Percentiles rank a stretch among this genome's conserved stretches.
phyloP scores from a whole-genome alignment of 2,888 invertebrate genomes.

The Lithophane semibrunnea region DNA sequence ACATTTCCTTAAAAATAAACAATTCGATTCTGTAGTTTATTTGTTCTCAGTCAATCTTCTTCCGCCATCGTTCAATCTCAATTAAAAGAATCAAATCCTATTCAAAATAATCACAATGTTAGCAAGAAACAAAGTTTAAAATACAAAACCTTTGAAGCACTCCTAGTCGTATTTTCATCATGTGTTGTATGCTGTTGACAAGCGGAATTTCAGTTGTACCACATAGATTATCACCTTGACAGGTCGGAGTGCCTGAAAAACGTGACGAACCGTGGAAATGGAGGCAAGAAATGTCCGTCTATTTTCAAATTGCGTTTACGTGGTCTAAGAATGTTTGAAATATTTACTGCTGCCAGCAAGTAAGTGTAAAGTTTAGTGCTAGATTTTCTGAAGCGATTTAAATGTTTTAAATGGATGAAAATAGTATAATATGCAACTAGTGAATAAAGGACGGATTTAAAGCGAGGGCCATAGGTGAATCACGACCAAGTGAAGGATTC shows the following conservation, averaged over 20 bases:
- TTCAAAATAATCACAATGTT: background rate
- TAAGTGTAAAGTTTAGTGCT: background rate
- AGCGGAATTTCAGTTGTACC: constrained; percentile 47
- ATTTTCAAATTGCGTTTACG: constrained; percentile 42
- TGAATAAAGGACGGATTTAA: no score
- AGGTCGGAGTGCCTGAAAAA: constrained; percentile 45
- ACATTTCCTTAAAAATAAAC: background rate
- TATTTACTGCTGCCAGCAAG: constrained; percentile 25
- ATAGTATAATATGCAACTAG: no score
- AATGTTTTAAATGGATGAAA: background rate
- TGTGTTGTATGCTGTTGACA: constrained; percentile 43
- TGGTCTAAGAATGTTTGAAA: constrained; percentile 11
- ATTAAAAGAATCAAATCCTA: no score
- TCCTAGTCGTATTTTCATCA: constrained; percentile 44
- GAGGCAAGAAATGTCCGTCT: constrained; percentile 25
- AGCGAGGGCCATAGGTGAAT: no score
- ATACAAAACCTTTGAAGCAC: constrained; percentile 4
- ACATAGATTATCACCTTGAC: constrained; percentile 50
- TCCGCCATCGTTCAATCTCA: no score
- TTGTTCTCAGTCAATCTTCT: no score
- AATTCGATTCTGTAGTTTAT: no score
- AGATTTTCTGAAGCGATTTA: background rate
- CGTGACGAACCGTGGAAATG: constrained; percentile 33
- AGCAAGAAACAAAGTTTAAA: constrained; percentile 21
- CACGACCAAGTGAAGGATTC: no score